Base-by-base conservation (phyloP, 2,797 vertebrate genomes). In the Cephalopachus bancanus region DNA sequence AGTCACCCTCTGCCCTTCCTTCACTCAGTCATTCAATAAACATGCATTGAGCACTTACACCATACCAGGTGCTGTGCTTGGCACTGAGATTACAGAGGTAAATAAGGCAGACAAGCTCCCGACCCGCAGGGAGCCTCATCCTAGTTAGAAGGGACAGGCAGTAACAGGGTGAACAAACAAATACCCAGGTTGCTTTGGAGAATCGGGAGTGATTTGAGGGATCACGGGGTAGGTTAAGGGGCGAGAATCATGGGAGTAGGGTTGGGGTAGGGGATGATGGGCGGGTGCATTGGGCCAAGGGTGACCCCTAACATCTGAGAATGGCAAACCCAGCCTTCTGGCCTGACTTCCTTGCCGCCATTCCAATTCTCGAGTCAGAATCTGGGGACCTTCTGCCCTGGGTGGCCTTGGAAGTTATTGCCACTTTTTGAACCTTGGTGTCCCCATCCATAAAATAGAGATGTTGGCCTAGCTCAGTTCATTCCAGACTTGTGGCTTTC, bases 1-100 rank as follows among this genome's bases (percentile, higher is more conserved):
- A 98, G 98, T 97, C 93, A 44, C 33, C 74, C 10, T 5, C 1
- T 1, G 30, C 37, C 20, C 37, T 72, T 55, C 69, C 26, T 64
- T 85, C 74, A 37, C 24, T 71, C 22, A 24, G 69, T 80, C 72
- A 37, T 33, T 72, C 59, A 2, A 17, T 67, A 60, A 75, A 87
- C 22, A 1, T 2, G 1, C 19, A 1, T 24, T 1, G 10, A 57
- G 33, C 44, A 3, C 37, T 16, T 24, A 20, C 55, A 10, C 3
- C 8, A 44, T 26, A 10, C 49, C 20, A 7, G 55, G 51, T 7
- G 28, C 59, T 57, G 17, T 1, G 15, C 55, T 69, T 2, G 0
- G 33, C 20, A 3, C 12, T 71, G 62, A 67, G 33, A 62, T 44
- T 17, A 17, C 1, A 10, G 14, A 24, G 20, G 33, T 2, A 26